Evolutionary conservation across 1,140 invertebrate genomes (phyloP).

Genomic region (Campoletis sonorensis): DNA sequence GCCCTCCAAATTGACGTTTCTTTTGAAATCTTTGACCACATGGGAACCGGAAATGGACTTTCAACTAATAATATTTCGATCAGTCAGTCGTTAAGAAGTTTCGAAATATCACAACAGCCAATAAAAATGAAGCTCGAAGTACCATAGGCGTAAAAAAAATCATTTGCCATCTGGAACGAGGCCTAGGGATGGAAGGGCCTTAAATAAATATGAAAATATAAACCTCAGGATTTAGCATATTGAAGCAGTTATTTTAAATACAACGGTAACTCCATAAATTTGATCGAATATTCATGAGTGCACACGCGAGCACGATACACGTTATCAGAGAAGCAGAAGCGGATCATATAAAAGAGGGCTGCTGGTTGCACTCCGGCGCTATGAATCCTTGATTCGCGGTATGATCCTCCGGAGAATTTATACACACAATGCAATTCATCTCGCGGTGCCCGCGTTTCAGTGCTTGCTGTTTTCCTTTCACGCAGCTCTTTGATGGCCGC

Average conservation of each 20-base stretch:
- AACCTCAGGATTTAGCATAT: background rate
- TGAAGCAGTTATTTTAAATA: background rate
- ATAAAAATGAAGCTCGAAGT: too few species aligned
- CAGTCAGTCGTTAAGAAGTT: too few species aligned
- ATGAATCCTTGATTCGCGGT: slow-evolving; percentile 9
- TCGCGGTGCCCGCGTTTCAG: background rate
- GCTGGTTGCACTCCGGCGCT: background rate
- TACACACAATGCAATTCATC: slow-evolving; percentile 24
- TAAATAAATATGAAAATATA: background rate
- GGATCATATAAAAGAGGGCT: background rate
- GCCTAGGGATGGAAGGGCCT: too few species aligned
- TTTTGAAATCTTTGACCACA: too few species aligned
- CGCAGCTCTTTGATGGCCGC: slow-evolving; percentile 5
- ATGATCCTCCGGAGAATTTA: slow-evolving; percentile 1
- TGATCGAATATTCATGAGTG: slow-evolving; percentile 5
- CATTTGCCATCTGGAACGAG: too few species aligned
- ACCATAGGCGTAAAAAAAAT: too few species aligned
- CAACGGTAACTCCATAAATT: background rate
- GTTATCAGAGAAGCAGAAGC: slow-evolving; percentile 11
- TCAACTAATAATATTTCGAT: too few species aligned
- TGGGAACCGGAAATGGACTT: too few species aligned
- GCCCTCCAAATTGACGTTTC: too few species aligned
- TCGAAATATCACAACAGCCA: too few species aligned
- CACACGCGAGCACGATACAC: background rate
- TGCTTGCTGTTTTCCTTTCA: slow-evolving; percentile 3